A percentile compares a stretch with the other conserved stretches of the same genome.
Conservation (phyloP, 1,140 invertebrate genomes). For the Pseudachorutes palmiensis region DNA sequence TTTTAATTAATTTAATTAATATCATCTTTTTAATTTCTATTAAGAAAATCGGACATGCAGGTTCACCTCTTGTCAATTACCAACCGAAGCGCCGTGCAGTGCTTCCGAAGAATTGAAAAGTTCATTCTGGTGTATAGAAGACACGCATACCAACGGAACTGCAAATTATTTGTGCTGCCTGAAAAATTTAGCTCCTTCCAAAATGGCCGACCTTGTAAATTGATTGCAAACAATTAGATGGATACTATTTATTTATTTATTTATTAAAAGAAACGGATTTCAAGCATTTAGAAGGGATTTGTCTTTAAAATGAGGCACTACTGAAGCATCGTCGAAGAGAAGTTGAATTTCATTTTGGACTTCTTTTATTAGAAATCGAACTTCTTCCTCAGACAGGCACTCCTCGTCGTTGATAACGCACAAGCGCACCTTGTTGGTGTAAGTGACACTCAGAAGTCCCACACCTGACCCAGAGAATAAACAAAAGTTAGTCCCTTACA, state of each 20-base stretch:
- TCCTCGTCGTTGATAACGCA: conserved; percentile 32
- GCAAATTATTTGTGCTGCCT: conserved; percentile 4
- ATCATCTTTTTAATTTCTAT: neutral
- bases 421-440: conserved; percentile 27
- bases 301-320: neutral
- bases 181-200: too few species aligned
- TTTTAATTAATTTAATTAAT: neutral
- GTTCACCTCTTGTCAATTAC: neutral
- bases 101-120: neutral
- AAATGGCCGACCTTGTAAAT: too few species aligned
- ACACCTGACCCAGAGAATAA: conserved; percentile 27
- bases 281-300: neutral
- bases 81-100: neutral
- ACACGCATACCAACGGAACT: neutral
- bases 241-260: too few species aligned
- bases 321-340: conserved; percentile 21
- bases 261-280: too few species aligned
- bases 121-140: neutral
- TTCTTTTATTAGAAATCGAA: conserved; percentile 24
- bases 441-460: conserved; percentile 27
- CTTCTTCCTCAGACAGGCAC: conserved; percentile 27
- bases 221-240: too few species aligned
- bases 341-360: conserved; percentile 24
- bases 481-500: neutral
- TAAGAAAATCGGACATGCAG: neutral